Evolutionary conservation across 2,113 vertebrate genomes (phyloP).

Genomic region (Baryphthengus martii): DNA sequence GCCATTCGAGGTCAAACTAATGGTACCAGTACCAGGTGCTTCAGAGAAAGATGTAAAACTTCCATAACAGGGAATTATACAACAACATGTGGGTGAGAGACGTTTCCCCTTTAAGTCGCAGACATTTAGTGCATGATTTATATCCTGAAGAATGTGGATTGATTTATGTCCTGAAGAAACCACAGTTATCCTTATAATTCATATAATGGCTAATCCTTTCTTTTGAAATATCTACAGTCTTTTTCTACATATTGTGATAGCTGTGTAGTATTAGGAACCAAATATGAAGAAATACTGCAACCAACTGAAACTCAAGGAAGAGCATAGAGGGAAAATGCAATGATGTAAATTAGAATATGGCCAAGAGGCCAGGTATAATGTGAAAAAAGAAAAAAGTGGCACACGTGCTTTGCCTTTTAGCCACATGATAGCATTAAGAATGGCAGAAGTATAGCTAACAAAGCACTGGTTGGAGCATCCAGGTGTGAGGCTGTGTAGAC

Average conservation of each 20-base stretch:
- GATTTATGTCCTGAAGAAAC: constrained; percentile 40
- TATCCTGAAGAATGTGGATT: constrained; percentile 31
- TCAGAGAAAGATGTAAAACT: constrained; percentile 46
- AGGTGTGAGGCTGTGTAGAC: background rate
- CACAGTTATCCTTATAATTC: background rate
- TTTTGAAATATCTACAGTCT: background rate
- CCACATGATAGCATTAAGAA: background rate
- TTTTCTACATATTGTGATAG: background rate
- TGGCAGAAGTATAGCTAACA: background rate
- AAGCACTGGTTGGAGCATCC: background rate
- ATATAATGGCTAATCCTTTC: background rate
- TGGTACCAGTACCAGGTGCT: constrained; percentile 54
- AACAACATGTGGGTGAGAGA: background rate
- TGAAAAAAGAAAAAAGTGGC: background rate
- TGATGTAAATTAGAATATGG: background rate
- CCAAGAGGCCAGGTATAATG: background rate
- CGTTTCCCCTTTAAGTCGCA: constrained; percentile 11
- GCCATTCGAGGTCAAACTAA: constrained; percentile 35
- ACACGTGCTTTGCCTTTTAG: background rate
- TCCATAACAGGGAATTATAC: constrained; percentile 49
- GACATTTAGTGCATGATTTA: constrained; percentile 18
- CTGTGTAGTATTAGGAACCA: background rate
- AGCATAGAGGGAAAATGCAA: background rate
- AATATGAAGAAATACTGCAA: background rate
- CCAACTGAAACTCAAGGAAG: background rate